Base-by-base conservation (phyloP, 2,797 vertebrate species). In the Lagocephalus sceleratus region DNA sequence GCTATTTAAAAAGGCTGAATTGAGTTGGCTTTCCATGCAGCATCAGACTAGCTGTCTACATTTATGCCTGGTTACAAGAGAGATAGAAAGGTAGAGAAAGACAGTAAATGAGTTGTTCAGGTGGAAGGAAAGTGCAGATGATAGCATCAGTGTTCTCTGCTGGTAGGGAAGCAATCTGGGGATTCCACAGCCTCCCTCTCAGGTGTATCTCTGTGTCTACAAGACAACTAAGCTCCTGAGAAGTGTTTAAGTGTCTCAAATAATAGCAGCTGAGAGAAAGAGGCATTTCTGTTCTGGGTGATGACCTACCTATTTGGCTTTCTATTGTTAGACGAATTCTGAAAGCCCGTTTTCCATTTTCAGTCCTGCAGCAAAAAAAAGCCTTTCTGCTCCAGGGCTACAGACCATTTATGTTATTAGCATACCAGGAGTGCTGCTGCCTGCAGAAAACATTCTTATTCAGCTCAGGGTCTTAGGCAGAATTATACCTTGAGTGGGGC, bases 331-430 rank as follows among this genome's bases (percentile, higher is more conserved):
- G 47, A 58, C 47, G 42, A 67, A 79, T 77, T 68, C 51, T 72
- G 63, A 82, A 82, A 70, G 60, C 49, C 45, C 15, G 75, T 65
- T 78, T 84, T 83, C 51, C 53, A 61, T 76, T 78, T 77, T 78
- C 66, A 68, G 58, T 60, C 29, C 16, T 47, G 57, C 43, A 61
- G 57, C 56, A 73, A 51, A 62, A 69, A 35, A 35, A 67, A 71
- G 51, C 39, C 48, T 83, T 79, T 79, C 63, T 77, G 53, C 63
- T 79, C 47, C 54, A 50, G 67, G 66, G 72, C 68, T 51, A 35
- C 47, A 60, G 52, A 79, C 64, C 54, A 41, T 76, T 88, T 87
- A 82, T 75, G 77, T 73, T 80, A 75, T 86, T 81, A 85, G 60
- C 81, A 84, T 83, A 82, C 76, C 69, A 79, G 75, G 63, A 81